Base-by-base conservation (phyloP, 2,797 vertebrate genomes). In the Tachyglossus aculeatus region DNA sequence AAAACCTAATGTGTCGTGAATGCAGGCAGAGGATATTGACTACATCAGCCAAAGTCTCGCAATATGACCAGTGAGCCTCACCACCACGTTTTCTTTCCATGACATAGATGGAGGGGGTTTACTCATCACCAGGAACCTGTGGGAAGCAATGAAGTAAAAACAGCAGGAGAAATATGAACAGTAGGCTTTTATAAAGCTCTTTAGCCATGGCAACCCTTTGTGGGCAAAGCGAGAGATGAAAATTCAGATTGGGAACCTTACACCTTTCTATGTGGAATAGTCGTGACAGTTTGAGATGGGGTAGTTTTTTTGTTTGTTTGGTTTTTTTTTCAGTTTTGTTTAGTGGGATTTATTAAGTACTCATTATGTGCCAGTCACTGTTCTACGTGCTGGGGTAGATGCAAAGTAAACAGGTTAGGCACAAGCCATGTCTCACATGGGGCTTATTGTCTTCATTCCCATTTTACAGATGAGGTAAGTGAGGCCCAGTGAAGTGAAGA, bases 171-270 rank as follows among this genome's bases (percentile, higher is more conserved):
- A 31, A 29, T 40, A 22, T 15, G 5, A 3, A 34, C 64, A 16
- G 63, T 25, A 53, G 24, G 57, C 8, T n/a, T n/a, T n/a, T n/a
- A 32, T 21, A 65, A 40, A 81, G n/a, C 21, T 29, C 37, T 63
- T 78, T 51, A 57, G n/a, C 51, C 40, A 33, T 65, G 79, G 54
- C 22, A 12, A 47, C n/a, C 31, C 74, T 33, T 13, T 21, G 21
- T 9, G 67, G 40, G 44, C 0, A 0, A 12, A 69, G 60, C 19
- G 1, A 68, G n/a, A 45, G 14, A 59, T 74, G 79, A 77, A 61
- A n/a, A 39, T 18, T 56, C 3, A 18, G 13, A 1, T 62, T 62
- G 19, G 24, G n/a, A 1, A 1, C 11, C 1, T 13, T 5, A 58
- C 29, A 1, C 9, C 4, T 41, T 77, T 74, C 13, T 50, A 7